Percentiles rank a stretch among this genome's conserved stretches.
Conservation (phyloP, 1,140 invertebrate species). For the Palaemon carinicauda region DNA sequence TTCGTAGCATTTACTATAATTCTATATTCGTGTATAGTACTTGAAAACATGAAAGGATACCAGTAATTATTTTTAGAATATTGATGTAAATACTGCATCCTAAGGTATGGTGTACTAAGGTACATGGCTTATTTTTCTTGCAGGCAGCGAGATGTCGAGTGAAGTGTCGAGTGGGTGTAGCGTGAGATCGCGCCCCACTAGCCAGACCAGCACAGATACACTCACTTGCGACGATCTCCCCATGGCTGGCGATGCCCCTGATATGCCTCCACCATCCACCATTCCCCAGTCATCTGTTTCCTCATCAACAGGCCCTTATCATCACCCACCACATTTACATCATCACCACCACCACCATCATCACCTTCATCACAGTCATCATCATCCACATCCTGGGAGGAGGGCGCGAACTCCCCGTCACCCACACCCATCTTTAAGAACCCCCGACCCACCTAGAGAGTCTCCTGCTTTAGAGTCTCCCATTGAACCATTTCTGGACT, state of each 20-base stretch:
- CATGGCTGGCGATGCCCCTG: slow-evolving; percentile 50
- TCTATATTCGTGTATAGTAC: no score
- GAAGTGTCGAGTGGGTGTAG: slow-evolving; percentile 59
- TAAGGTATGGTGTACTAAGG: background rate
- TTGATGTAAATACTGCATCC: background rate
- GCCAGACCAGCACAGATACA: slow-evolving; percentile 60
- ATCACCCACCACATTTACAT: slow-evolving; percentile 22
- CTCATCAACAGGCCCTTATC: slow-evolving; percentile 12
- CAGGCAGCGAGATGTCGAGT: slow-evolving; percentile 59
- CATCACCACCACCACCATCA: slow-evolving; percentile 23
- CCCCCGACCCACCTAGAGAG: slow-evolving; percentile 36
- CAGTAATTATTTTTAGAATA: background rate
- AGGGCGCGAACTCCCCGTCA: slow-evolving; percentile 44
- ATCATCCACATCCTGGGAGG: slow-evolving; percentile 22
- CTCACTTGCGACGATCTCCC: slow-evolving; percentile 58
- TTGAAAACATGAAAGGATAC: no score
- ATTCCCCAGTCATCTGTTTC: background rate
- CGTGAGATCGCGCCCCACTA: slow-evolving; percentile 58
- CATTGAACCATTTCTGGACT: slow-evolving; percentile 45
- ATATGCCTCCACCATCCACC: slow-evolving; percentile 47
- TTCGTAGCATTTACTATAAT: no score
- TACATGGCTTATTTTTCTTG: slow-evolving; percentile 5
- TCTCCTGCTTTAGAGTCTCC: slow-evolving; percentile 43
- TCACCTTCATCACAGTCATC: slow-evolving; percentile 38
- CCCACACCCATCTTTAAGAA: slow-evolving; percentile 46